phyloP scores from a whole-genome alignment of 2,888 invertebrate species.

The Cheilosia pagana region DNA sequence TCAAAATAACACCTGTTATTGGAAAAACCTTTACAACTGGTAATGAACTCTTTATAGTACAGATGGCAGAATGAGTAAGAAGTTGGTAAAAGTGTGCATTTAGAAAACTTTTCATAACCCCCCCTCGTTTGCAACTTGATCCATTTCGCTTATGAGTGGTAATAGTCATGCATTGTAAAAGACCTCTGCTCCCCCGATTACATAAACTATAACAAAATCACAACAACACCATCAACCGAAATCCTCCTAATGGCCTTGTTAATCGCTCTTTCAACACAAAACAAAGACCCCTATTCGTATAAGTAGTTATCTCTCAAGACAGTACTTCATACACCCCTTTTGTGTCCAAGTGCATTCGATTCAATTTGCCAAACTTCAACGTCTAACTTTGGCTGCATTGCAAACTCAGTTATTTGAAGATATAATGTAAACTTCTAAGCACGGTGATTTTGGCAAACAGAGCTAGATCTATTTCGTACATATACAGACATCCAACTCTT shows the following conservation, averaged over 20 bases:
- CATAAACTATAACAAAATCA: neutral
- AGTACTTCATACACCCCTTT: neutral
- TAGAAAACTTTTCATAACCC: too few relatives aligned
- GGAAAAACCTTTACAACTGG: too few relatives aligned
- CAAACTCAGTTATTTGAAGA: conserved; percentile 18
- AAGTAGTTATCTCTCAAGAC: neutral
- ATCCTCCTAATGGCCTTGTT: neutral
- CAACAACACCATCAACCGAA: neutral
- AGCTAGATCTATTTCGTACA: neutral
- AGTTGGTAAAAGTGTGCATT: too few relatives aligned
- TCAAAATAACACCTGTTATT: too few relatives aligned
- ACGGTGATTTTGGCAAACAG: conserved; percentile 10
- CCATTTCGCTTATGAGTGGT: too few relatives aligned
- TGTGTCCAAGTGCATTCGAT: conserved; percentile 7
- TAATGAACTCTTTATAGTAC: too few relatives aligned
- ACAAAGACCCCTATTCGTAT: neutral
- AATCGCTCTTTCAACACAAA: neutral
- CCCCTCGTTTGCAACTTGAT: too few relatives aligned
- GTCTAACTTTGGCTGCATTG: conserved; percentile 25
- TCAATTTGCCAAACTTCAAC: conserved; percentile 43
- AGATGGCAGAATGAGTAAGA: too few relatives aligned
- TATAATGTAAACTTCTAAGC: conserved; percentile 14
- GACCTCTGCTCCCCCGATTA: neutral
- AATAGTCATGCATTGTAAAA: neutral
- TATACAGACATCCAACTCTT: neutral